phyloP scores from a whole-genome alignment of 2,113 vertebrate species.

The Prunella fulvescens region DNA sequence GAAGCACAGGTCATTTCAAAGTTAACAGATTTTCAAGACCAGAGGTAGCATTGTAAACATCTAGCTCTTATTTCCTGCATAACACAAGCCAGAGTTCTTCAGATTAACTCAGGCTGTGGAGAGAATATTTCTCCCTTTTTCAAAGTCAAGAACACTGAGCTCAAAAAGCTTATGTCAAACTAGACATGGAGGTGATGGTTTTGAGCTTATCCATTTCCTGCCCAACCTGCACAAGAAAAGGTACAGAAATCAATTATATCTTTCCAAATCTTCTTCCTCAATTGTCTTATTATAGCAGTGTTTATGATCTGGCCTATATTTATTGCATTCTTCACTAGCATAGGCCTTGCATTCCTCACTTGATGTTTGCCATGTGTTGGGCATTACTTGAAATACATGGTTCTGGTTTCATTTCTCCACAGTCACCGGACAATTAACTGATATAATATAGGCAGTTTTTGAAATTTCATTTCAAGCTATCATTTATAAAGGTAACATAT shows the following conservation, averaged over 20 bases:
- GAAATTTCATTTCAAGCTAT: slow-evolving; percentile 9
- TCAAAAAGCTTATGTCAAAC: neutral
- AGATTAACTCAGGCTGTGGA: slow-evolving; percentile 4
- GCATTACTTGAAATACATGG: slow-evolving; percentile 61
- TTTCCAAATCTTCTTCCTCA: slow-evolving; percentile 52
- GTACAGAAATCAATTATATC: slow-evolving; percentile 36
- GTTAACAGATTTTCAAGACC: neutral
- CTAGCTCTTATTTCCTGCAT: slow-evolving; percentile 7
- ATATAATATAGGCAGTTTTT: slow-evolving; percentile 4
- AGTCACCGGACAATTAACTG: slow-evolving; percentile 18
- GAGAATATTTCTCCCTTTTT: neutral
- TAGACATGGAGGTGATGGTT: neutral
- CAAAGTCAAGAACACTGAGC: neutral
- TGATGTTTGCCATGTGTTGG: slow-evolving; percentile 71
- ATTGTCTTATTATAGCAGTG: slow-evolving; percentile 57
- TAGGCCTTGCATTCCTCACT: slow-evolving; percentile 60
- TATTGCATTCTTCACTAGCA: slow-evolving; percentile 61
- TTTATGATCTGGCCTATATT: slow-evolving; percentile 67
- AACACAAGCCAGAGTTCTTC: slow-evolving; percentile 16
- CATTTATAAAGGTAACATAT: neutral
- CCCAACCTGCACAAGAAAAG: slow-evolving; percentile 13
- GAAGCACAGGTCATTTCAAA: neutral
- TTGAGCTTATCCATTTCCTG: slow-evolving; percentile 13
- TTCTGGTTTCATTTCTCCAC: slow-evolving; percentile 52
- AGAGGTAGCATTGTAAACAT: slow-evolving; percentile 12